Evolutionary conservation across 2,888 invertebrate species (phyloP), one percentile per base, ranked within the genome.

Genomic region (Apeira syringaria): DNA sequence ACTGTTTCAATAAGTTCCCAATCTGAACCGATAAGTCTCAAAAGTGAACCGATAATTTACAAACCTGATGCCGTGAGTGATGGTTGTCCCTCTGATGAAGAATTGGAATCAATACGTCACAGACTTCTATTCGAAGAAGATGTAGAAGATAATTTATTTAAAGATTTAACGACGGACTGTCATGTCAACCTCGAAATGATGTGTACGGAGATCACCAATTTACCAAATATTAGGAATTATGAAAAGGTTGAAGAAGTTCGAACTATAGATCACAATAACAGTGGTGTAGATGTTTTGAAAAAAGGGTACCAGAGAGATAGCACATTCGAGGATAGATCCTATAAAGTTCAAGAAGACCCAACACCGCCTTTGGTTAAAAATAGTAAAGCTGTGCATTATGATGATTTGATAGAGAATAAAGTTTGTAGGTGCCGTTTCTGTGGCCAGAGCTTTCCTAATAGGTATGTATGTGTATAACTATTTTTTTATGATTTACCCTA

Each of bases 391-490:
- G 51, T 76, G 0, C 69, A 69, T 50, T 73, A 66, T 25, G 61
- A 77, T 12, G 60, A 64, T 0, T 37, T 80, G 2, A 25, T 64
- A 0, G 54, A 35, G 2, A 56, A 64, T 0, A 64, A 65, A 0
- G 18, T 59, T 0, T 68, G 50, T 51, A 29, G 46, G 0, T 80
- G 80, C 30, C 64, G 37, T 8, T 60, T 42, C 1, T 80, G 80
- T 28, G 26, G 26, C 0, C 42, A 49, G 3, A 38, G 41, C 0
- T 80, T 74, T 34, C 58, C 60, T 10, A 67, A 59, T 15, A 67
- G 76, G 80, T 78, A 9, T 66, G 68, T n/a, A n/a, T n/a, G n/a
- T n/a, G n/a, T n/a, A n/a, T n/a, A n/a, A n/a, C n/a, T n/a, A n/a
- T n/a, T n/a, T n/a, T n/a, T n/a, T n/a, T n/a, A n/a, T n/a, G n/a